Conservation (phyloP, 2,797 vertebrate genomes). For the Sebastes minor region DNA sequence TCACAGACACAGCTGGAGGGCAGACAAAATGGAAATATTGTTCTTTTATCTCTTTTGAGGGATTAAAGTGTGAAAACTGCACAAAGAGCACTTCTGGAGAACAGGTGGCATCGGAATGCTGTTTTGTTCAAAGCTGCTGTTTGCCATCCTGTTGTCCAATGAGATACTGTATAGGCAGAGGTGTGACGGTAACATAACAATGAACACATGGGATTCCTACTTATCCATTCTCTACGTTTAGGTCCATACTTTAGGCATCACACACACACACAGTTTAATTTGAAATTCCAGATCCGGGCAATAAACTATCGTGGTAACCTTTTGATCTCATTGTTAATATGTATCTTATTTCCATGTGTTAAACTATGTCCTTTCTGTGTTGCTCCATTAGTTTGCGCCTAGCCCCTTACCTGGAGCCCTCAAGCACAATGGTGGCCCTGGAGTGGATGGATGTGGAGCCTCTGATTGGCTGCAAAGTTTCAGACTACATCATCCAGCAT, state of each 20-base stretch:
- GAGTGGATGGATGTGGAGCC: constrained; percentile 97
- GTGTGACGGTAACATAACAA: constrained; percentile 26
- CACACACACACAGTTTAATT: neutral
- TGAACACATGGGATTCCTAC: constrained; percentile 14
- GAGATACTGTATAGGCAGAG: constrained; percentile 9
- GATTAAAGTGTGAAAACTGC: constrained; percentile 50
- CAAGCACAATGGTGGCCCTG: constrained; percentile 94
- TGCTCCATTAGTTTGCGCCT: constrained; percentile 86
- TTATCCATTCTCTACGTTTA: neutral
- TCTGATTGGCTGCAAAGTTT: constrained; percentile 93
- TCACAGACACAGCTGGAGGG: constrained; percentile 54
- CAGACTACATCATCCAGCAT: constrained; percentile 96
- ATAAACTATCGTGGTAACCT: neutral
- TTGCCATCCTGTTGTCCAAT: constrained; percentile 37
- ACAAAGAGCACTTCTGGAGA: constrained; percentile 57
- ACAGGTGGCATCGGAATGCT: constrained; percentile 67
- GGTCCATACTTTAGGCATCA: neutral
- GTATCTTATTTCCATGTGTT: neutral
- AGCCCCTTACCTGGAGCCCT: constrained; percentile 92
- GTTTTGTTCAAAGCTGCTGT: constrained; percentile 43
- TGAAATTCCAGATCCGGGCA: neutral
- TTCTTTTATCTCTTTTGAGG: constrained; percentile 62
- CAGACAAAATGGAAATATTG: constrained; percentile 56
- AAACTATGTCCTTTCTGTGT: constrained; percentile 8
- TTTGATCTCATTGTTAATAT: neutral